phyloP scores from a whole-genome alignment of 2,888 invertebrate species.

The Andricus curvator region DNA sequence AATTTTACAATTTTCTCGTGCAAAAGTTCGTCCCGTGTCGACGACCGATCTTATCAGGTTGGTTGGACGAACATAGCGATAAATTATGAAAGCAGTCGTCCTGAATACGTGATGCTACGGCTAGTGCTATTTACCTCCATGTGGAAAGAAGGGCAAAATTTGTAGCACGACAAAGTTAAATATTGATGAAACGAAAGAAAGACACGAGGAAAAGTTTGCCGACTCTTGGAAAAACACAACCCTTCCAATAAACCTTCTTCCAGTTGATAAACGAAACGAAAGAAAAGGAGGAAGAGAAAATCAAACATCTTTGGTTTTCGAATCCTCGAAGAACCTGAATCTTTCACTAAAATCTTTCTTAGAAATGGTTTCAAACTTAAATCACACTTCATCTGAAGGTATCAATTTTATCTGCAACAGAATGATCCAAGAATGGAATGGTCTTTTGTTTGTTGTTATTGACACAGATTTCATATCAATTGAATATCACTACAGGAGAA shows the following conservation, averaged over 20 bases:
- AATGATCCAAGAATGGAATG: too few species aligned
- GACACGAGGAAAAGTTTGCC: neutral
- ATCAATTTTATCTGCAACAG: too few species aligned
- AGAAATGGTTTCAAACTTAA: too few species aligned
- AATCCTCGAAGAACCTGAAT: neutral
- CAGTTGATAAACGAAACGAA: neutral
- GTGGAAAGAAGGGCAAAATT: neutral
- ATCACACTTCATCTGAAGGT: too few species aligned
- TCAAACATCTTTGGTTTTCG: neutral
- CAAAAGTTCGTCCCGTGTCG: constrained; percentile 20
- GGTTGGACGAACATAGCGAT: neutral
- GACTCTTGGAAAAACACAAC: neutral
- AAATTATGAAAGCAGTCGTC: constrained; percentile 27
- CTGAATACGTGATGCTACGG: constrained; percentile 21
- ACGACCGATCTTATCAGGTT: constrained; percentile 30
- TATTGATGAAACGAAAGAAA: constrained; percentile 20
- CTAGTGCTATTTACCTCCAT: constrained; percentile 7
- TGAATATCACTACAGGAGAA: too few species aligned
- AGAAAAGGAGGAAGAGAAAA: neutral
- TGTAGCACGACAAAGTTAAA: constrained; percentile 26
- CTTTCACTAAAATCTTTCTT: neutral
- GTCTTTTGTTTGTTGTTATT: too few species aligned
- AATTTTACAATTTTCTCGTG: constrained; percentile 26
- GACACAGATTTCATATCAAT: too few species aligned
- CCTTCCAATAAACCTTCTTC: neutral